Evolutionary conservation across 2,888 invertebrate species (phyloP), one percentile per base, ranked within the genome.

Genomic region (Nomada flava): DNA sequence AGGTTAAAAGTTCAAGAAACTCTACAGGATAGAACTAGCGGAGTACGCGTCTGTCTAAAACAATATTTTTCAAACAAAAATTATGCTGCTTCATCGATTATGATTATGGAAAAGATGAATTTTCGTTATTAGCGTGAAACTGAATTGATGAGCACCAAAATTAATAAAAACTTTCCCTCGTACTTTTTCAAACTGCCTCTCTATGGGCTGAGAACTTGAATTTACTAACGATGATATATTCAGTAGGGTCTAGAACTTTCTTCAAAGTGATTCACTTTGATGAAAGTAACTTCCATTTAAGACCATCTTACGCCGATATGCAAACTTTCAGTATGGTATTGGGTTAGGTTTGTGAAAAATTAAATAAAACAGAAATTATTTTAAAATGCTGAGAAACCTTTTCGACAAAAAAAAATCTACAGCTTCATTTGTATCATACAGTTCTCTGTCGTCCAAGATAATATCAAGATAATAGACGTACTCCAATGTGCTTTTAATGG

Each of bases 1-100:
- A 70, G 88, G 85, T 86, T 87, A 89, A 88, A 76, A 86, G 90
- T 90, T 90, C 89, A 88, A 87, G 80, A 86, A 89, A 88, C 90
- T 85, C 76, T 59, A 18, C 23, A n/a, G 29, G 23, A 23, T 42
- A 42, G 42, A 57, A 65, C 50, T 53, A 65, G 50, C 64, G 29
- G 50, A 73, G 69, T 73, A 62, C 80, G 59, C 20, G 52, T 63
- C 23, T n/a, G 23, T 69, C 15, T 18, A 13, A 15, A 15, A 4
- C 44, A 59, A 65, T 53, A 44, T 23, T 62, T 67, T 55, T 11
- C 5, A 47, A 2, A 23, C 2, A 18, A 23, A 5, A 36, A 71
- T 15, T 29, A 42, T 9, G 11, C 13, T 18, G 13, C 29, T 50
- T n/a, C 15, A 15, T 29, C 36, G 29, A 29, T 10, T 18, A 9